Conservation (phyloP, 1,140 invertebrate species). For the Cardiocondyla obscurior region DNA sequence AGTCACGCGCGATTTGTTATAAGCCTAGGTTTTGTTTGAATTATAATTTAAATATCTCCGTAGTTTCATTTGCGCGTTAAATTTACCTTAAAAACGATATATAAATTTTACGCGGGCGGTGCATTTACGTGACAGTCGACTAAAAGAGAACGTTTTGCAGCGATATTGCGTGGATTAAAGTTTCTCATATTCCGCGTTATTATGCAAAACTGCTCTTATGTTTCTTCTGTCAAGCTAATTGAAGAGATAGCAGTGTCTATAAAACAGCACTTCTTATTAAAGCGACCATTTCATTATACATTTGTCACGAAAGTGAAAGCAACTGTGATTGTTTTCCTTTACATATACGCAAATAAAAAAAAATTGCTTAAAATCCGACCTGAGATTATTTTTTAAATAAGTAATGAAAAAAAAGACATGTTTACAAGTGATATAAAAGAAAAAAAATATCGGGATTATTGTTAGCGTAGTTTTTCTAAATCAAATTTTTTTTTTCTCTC, state of each 20-base stretch:
- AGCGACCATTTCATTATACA: neutral
- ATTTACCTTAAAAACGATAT: conserved; percentile 32
- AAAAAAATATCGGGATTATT: neutral
- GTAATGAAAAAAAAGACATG: neutral
- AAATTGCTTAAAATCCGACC: neutral
- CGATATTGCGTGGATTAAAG: conserved; percentile 35
- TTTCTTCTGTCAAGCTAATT: conserved; percentile 30
- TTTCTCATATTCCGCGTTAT: conserved; percentile 22
- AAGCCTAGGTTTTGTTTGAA: neutral
- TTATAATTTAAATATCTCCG: conserved; percentile 22
- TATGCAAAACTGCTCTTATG: conserved; percentile 41
- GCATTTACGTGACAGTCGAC: conserved; percentile 1
- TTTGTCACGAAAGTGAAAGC: neutral
- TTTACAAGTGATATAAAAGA: neutral
- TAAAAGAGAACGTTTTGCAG: conserved; percentile 16
- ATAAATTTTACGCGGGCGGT: conserved; percentile 8
- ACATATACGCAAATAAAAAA: neutral
- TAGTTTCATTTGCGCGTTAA: neutral
- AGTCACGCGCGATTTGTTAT: neutral
- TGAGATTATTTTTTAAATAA: neutral
- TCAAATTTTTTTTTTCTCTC: neutral
- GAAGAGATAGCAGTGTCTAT: neutral
- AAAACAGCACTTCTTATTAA: conserved; percentile 22
- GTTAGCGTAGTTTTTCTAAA: conserved; percentile 13
- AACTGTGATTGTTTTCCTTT: neutral